phyloP scores from a whole-genome alignment of 2,797 vertebrate genomes.

The Oreochromis grahami region DNA sequence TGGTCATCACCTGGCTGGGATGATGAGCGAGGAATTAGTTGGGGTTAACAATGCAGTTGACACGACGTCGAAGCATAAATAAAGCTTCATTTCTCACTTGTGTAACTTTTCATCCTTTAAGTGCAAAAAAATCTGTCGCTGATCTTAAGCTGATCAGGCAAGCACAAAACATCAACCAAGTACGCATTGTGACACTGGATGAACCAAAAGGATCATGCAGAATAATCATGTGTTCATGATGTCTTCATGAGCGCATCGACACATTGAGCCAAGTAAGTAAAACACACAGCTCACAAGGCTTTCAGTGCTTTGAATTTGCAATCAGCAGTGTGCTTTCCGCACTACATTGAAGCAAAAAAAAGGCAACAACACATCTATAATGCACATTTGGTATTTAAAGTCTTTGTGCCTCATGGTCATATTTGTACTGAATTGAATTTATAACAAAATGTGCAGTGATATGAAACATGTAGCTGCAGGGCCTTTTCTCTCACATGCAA shows the following conservation, averaged over 20 bases:
- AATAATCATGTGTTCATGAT: conserved; percentile 67
- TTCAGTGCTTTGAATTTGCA: conserved; percentile 47
- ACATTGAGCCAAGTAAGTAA: conserved; percentile 51
- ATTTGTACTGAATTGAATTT: conserved; percentile 78
- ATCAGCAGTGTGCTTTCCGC: conserved; percentile 41
- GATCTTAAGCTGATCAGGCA: conserved; percentile 13
- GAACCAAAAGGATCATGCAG: conserved; percentile 38
- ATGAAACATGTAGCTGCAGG: conserved; percentile 80
- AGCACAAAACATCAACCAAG: conserved; percentile 2
- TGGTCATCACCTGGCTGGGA: conserved; percentile 22
- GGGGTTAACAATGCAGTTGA: conserved; percentile 29
- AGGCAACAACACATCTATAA: conserved; percentile 59
- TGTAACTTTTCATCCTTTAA: conserved; percentile 16
- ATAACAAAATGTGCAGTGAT: conserved; percentile 79
- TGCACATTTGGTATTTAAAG: conserved; percentile 78
- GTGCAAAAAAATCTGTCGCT: neutral
- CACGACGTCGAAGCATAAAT: neutral
- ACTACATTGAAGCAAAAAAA: conserved; percentile 18
- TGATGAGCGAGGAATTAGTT: conserved; percentile 41
- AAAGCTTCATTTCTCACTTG: neutral
- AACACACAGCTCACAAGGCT: conserved; percentile 28
- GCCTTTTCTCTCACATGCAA: conserved; percentile 58
- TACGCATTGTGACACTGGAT: conserved; percentile 16
- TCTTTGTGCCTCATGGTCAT: conserved; percentile 77
- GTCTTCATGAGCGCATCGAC: conserved; percentile 55